Evolutionary conservation across 1,140 invertebrate species (phyloP).

Genomic region (Drosophila bocki): DNA sequence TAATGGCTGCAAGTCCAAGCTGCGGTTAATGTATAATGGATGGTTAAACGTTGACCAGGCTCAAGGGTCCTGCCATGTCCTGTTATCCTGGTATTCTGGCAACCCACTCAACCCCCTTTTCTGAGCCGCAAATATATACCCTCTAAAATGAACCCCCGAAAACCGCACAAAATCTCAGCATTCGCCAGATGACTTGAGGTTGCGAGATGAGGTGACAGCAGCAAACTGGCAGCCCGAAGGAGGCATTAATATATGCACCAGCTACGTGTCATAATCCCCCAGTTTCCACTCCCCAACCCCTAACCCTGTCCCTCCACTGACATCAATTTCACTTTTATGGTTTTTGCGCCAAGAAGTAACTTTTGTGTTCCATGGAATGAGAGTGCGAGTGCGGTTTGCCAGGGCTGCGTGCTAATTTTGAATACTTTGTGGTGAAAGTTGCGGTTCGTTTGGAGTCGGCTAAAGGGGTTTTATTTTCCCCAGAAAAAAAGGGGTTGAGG

Average conservation of each 20-base stretch:
- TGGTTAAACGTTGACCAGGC: neutral
- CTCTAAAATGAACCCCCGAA: conserved; percentile 6
- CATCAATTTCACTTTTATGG: conserved; percentile 57
- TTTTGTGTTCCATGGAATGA: conserved; percentile 25
- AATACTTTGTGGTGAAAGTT: conserved; percentile 60
- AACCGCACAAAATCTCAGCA: conserved; percentile 38
- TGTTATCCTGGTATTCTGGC: neutral
- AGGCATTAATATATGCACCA: conserved; percentile 61
- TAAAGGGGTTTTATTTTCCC: conserved; percentile 14
- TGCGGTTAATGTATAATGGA: neutral
- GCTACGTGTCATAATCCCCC: conserved; percentile 62
- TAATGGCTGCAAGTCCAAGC: neutral
- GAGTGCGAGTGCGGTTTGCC: conserved; percentile 35
- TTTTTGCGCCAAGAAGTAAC: conserved; percentile 49
- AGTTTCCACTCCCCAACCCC: neutral
- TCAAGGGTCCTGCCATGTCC: neutral
- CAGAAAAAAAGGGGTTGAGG: neutral
- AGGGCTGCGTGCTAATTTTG: conserved; percentile 56
- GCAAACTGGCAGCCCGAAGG: conserved; percentile 8
- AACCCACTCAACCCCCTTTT: neutral
- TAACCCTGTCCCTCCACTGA: neutral
- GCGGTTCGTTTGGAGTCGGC: conserved; percentile 11
- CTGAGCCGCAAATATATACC: neutral
- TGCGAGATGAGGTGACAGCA: conserved; percentile 52
- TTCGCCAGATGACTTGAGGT: conserved; percentile 50